A percentile compares a stretch with the other conserved stretches of the same genome.
phyloP scores from a whole-genome alignment of 2,113 vertebrate species.

The Anarrhichthys ocellatus region DNA sequence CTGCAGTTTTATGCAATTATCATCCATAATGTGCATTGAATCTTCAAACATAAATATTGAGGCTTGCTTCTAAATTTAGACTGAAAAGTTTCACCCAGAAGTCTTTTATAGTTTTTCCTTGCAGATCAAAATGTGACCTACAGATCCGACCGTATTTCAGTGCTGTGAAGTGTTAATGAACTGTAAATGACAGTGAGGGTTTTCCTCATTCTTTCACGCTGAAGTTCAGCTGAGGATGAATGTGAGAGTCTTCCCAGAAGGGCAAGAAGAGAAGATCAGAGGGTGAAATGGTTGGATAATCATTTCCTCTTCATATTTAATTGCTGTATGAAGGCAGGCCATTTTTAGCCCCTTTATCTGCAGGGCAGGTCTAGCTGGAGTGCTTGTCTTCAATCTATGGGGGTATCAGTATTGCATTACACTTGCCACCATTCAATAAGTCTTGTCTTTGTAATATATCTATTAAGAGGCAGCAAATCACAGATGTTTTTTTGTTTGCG shows the following conservation, averaged over 20 bases:
- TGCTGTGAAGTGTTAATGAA: slow-evolving; percentile 26
- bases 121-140: background rate
- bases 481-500: background rate
- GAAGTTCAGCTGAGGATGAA: slow-evolving; percentile 21
- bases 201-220: slow-evolving; percentile 25
- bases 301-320: slow-evolving; percentile 52
- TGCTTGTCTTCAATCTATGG: background rate
- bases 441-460: background rate
- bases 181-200: slow-evolving; percentile 27
- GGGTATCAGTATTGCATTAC: background rate
- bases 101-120: background rate
- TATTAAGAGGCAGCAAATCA: background rate
- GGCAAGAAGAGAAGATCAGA: slow-evolving; percentile 9
- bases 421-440: background rate
- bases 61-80: slow-evolving; percentile 26
- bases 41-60: background rate
- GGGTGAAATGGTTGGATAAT: slow-evolving; percentile 50
- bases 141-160: background rate
- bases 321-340: slow-evolving; percentile 31
- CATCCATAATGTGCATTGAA: background rate
- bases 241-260: slow-evolving; percentile 11
- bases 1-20: background rate
- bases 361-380: background rate
- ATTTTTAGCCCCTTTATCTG: slow-evolving; percentile 34
- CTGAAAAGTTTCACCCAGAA: background rate